These are phyloP conservation scores for Timema cristinae DNA, from an alignment of 2,888 invertebrate genomes.

Conservation along the genomic window DNA sequence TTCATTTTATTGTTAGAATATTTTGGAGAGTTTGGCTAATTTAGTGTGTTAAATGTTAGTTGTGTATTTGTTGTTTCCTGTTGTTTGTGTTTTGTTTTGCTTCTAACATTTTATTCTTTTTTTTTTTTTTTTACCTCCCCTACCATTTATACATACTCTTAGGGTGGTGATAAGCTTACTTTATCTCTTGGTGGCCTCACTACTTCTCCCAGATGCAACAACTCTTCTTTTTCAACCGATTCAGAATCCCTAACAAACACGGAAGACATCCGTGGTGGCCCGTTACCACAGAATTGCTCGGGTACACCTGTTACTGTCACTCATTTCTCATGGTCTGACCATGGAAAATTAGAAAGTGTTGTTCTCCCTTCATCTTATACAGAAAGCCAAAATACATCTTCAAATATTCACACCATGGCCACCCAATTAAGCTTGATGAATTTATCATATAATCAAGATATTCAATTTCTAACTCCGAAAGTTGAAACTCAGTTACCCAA, in stretches of 20 bases:
- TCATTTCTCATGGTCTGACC: slow-evolving; percentile 51
- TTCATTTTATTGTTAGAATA: slow-evolving; percentile 1
- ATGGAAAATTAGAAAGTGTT: slow-evolving; percentile 49
- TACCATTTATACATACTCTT: slow-evolving; percentile 33
- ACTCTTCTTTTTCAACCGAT: slow-evolving; percentile 13
- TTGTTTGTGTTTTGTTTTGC: slow-evolving; percentile 19
- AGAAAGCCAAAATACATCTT: background rate
- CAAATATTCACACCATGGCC: slow-evolving; percentile 6
- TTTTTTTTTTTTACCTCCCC: slow-evolving; percentile 32
- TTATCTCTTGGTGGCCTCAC: slow-evolving; percentile 57
- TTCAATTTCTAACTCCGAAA: slow-evolving; percentile 22
- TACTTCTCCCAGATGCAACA: slow-evolving; percentile 33
- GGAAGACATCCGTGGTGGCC: slow-evolving; percentile 10
- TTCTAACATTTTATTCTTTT: slow-evolving; percentile 21
- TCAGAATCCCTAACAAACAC: slow-evolving; percentile 16
- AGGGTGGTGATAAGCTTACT: slow-evolving; percentile 69
- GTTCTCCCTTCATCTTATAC: slow-evolving; percentile 24
- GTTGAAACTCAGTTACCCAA: background rate
- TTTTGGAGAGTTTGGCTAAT: background rate
- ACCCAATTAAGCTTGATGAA: slow-evolving; percentile 14
- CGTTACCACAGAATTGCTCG: slow-evolving; percentile 38
- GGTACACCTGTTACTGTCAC: slow-evolving; percentile 59
- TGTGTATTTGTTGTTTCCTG: background rate
- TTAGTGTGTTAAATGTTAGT: background rate
- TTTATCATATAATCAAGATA: slow-evolving; percentile 14